Conservation (phyloP, 1,140 invertebrate genomes). For the Asobara japonica region DNA sequence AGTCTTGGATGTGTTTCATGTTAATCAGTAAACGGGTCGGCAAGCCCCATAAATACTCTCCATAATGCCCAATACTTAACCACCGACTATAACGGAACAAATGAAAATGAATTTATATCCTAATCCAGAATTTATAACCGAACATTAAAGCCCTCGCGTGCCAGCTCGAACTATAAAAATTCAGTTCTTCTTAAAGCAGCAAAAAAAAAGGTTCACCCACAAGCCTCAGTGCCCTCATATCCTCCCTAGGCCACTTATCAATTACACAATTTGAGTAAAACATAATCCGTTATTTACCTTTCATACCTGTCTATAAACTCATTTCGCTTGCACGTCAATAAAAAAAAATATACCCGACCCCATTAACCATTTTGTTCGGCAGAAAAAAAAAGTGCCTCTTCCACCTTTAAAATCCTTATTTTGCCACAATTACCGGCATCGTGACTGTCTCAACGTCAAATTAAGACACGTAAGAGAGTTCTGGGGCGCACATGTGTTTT, state of each 20-base stretch:
- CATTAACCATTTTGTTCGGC: neutral
- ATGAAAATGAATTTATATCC: slow-evolving; percentile 32
- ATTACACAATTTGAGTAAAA: neutral
- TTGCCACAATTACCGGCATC: slow-evolving; percentile 18
- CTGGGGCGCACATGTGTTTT: slow-evolving; percentile 18
- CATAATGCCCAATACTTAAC: neutral
- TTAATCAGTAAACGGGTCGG: neutral
- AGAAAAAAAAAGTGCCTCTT: slow-evolving; percentile 2
- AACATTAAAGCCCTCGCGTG: slow-evolving; percentile 25
- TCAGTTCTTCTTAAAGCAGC: neutral
- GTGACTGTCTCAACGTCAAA: slow-evolving; percentile 30
- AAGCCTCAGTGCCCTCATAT: neutral
- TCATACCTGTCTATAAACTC: neutral
- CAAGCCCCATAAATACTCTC: neutral
- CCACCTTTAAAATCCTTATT: slow-evolving; percentile 19
- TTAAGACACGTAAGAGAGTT: slow-evolving; percentile 31
- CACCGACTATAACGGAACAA: slow-evolving; percentile 22
- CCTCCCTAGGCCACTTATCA: neutral
- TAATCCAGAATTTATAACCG: slow-evolving; percentile 28
- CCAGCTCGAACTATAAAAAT: slow-evolving; percentile 2
- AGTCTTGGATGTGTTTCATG: too few relatives aligned
- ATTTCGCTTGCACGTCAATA: neutral
- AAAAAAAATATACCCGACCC: neutral
- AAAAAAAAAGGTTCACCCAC: neutral
- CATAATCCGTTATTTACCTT: slow-evolving; percentile 7